Percentiles rank a stretch among this genome's conserved stretches.
Evolutionary conservation across 1,140 invertebrate species (phyloP).

Genomic region (Calliopsis andreniformis): DNA sequence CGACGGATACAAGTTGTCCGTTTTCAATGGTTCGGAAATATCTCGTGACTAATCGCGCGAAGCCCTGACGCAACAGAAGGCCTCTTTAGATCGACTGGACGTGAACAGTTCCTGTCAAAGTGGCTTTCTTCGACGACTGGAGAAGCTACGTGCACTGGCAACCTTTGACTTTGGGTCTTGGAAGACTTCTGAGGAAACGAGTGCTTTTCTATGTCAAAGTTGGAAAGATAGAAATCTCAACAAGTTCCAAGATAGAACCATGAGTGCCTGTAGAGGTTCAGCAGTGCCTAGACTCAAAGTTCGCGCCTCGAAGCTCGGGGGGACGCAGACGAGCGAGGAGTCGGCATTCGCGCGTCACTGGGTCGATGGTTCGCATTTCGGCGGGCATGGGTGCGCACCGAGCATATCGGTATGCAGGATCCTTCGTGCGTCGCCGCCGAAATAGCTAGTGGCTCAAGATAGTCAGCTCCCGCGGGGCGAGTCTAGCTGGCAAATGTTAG

Average conservation of each 20-base stretch:
- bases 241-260: no score
- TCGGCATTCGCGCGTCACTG: constrained; percentile 25
- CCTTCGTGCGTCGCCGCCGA: constrained; percentile 37
- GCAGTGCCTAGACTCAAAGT: no score
- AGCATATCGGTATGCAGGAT: constrained; percentile 9
- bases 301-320: no score
- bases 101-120: constrained; percentile 27
- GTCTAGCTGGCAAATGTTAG: constrained; percentile 56
- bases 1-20: constrained; percentile 31
- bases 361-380: constrained; percentile 34
- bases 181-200: no score
- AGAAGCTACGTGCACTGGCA: no score
- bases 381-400: not conserved
- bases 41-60: constrained; percentile 51
- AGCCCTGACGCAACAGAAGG: constrained; percentile 54
- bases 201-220: no score
- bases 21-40: constrained; percentile 59
- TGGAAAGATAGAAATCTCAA: no score
- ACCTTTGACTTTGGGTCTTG: no score
- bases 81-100: constrained; percentile 31
- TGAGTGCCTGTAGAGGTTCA: no score
- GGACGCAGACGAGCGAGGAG: constrained; percentile 13
- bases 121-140: constrained; percentile 5
- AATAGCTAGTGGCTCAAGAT: constrained; percentile 58
- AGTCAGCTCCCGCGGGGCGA: constrained; percentile 39